phyloP scores from a whole-genome alignment of 2,797 vertebrate species.

The Malurus splendens region DNA sequence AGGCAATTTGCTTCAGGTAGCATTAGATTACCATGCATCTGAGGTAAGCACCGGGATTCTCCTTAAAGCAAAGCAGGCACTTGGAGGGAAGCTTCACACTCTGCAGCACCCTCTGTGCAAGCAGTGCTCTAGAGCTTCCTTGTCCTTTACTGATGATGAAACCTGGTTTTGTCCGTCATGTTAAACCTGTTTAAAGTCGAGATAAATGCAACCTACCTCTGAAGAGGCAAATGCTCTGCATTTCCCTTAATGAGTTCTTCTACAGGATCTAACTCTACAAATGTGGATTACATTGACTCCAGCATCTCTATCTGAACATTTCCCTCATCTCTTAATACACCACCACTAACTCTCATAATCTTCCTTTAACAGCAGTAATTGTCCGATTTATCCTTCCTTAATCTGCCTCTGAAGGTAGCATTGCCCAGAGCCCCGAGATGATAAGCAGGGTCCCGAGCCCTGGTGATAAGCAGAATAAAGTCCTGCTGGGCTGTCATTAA shows the following conservation, averaged over 20 bases:
- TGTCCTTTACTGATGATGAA: background rate
- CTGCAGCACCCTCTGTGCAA: background rate
- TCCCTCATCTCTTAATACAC: background rate
- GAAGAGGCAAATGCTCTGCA: background rate
- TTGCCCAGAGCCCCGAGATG: background rate
- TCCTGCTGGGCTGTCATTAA: background rate
- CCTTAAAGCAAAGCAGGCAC: background rate
- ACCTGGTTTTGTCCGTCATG: background rate
- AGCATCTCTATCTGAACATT: background rate
- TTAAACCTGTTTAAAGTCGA: background rate
- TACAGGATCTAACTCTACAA: background rate
- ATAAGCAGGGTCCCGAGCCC: background rate
- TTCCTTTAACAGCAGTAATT: background rate
- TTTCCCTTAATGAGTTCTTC: background rate
- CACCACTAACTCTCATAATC: accelerated
- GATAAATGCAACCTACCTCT: background rate
- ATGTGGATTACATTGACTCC: background rate
- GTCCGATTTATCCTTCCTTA: background rate
- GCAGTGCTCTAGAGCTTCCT: background rate
- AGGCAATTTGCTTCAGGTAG: background rate
- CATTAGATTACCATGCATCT: background rate
- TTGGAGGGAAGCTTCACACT: background rate
- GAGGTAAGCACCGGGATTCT: background rate
- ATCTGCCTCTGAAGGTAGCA: background rate
- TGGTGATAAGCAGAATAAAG: background rate